Base-by-base conservation (phyloP, 2,113 vertebrate species). In the Cariama cristata region DNA sequence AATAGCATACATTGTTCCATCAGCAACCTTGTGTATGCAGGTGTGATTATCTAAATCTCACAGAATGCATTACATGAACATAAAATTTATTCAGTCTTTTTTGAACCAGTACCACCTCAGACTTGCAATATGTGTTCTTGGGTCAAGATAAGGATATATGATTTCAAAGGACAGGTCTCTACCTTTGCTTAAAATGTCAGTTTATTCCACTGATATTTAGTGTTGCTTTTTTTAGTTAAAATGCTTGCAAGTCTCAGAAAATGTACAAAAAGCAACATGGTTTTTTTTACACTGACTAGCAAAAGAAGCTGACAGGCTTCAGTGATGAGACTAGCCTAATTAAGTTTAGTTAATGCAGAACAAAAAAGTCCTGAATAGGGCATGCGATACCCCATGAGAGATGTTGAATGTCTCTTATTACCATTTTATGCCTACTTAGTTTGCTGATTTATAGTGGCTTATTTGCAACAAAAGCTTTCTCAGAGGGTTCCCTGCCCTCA, bases 1-100 rank as follows among this genome's bases (percentile, higher is more conserved):
- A 76, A 32, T 7, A 66, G 32, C 13, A 14, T 14, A 27, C 69
- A 53, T n/a, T 79, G n/a, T 63, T 81, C 33, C 27, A 40, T 77
- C 53, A 73, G 59, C 64, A 74, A 10, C 35, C 30, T 79, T 49
- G 40, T 0, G 0, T 14, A 9, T 23, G 14, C 44, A 76, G 28
- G 45, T 27, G 14, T 32, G 50, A 55, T n/a, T 86, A 47, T 44
- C 18, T 40, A 69, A 68, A 79, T 75, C 16, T 63, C 28, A 71
- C 18, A 23, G 27, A 84, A 71, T 63, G 38, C 33, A 35, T 88
- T 42, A 15, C 20, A 13, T 12, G 6, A 77, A 35, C 9, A 7
- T 21, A 42, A 67, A 7, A 22, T 12, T 42, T 74, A 27, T n/a
- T 76, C 23, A 35, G 19, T 28, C 26, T 30, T 62, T 50, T 69